Percentiles rank a stretch among this genome's conserved stretches.
phyloP scores from a whole-genome alignment of 2,113 vertebrate species.

The Peromyscus californicus region DNA sequence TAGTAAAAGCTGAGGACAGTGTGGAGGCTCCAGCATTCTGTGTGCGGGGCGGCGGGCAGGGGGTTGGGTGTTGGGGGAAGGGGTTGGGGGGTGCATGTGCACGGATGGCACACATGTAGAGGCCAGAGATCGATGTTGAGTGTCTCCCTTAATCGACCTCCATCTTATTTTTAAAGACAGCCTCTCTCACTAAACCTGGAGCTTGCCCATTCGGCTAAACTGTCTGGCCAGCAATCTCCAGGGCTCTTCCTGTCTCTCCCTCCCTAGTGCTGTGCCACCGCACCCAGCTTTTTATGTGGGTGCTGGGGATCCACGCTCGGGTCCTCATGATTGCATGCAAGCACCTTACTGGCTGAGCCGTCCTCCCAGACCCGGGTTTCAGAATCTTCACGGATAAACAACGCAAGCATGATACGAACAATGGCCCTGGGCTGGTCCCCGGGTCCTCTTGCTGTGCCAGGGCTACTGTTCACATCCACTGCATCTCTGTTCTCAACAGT shows the following conservation, averaged over 20 bases:
- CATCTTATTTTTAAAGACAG: neutral
- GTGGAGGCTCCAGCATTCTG: neutral
- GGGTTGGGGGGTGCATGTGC: too few species aligned
- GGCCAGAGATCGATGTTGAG: neutral
- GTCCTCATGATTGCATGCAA: neutral
- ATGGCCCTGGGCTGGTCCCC: neutral
- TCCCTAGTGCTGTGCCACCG: neutral
- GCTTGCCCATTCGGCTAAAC: neutral
- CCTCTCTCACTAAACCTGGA: neutral
- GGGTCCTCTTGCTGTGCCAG: rapidly evolving
- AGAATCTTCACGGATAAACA: neutral
- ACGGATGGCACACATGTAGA: neutral
- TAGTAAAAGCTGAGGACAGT: constrained; percentile 30
- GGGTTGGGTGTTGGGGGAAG: neutral
- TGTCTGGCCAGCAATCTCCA: neutral
- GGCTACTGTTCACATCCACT: rapidly evolving
- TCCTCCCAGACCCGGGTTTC: neutral
- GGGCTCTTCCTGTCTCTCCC: too few species aligned
- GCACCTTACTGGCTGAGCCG: neutral
- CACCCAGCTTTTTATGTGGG: neutral
- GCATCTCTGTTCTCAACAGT: rapidly evolving
- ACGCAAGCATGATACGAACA: neutral
- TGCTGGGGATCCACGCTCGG: neutral
- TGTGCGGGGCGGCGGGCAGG: neutral
- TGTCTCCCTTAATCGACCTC: neutral